Evolutionary conservation across 1,140 invertebrate genomes (phyloP), one percentile per base, ranked within the genome.

Genomic region (Aphidius gifuensis): DNA sequence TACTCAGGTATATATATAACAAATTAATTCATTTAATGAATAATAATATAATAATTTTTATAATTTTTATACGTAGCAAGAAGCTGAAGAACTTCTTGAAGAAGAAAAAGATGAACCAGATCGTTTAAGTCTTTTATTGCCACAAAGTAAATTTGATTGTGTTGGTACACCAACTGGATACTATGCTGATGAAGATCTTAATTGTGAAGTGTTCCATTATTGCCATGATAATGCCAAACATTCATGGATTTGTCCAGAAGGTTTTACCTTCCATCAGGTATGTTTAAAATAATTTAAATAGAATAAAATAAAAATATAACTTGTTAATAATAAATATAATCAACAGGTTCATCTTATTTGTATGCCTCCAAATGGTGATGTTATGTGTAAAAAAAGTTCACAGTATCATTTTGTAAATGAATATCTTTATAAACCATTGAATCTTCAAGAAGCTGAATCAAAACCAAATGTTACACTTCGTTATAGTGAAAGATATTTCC

Each of bases 341-440:
- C 49, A 32, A 43, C 70, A 91, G 87, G 91, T 95, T 21, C 93
- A 96, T 73, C 76, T 96, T 50, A 96, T 96, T 72, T 96, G 94
- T 74, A 94, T 96, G 89, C 93, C 93, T 2, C 91, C 91, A 5
- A 90, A 88, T 45, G 87, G 87, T 50, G 93, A 96, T 70, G 95
- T 94, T 74, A 94, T 90, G 65, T 96, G 93, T 81, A 87, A 91
- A 70, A 90, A 92, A 76, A 94, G 92, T 1, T 89, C 92, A 1
- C 90, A 94, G 69, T 96, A 90, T 72, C 92, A 94, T 71, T 94
- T 95, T 70, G 92, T 96, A 54, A 96, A 96, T 75, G 93, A 96
- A 62, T 96, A 93, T 74, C 82, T 96, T 8, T 95, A 96, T 83
- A 90, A 93, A 71, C 92, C 93, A 5, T 83, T 94, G 68, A 93